Conservation (phyloP, 64 coral and sea anemone species). For the Dendronephthya gigantea region DNA sequence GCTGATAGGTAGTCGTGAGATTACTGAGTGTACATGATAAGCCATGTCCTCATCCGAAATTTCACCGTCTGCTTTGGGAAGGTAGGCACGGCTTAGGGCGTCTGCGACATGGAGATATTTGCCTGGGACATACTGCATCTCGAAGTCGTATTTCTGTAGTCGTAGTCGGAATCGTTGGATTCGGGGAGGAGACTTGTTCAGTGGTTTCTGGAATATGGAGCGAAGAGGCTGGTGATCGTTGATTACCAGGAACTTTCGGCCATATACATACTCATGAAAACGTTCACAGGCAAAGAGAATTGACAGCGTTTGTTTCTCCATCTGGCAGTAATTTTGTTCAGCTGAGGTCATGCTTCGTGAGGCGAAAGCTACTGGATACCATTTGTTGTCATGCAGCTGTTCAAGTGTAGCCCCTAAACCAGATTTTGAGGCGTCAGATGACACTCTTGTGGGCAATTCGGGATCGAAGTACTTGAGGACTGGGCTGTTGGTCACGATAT, state of each 20-base stretch:
- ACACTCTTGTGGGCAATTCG: background rate
- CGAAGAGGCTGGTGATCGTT: background rate
- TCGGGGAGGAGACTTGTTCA: background rate
- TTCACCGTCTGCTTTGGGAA: background rate
- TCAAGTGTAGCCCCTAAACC: constrained; percentile 7
- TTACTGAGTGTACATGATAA: background rate
- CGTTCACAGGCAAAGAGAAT: constrained; percentile 1
- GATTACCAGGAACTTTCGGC: background rate
- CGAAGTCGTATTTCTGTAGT: constrained; percentile 12
- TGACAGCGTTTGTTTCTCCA: constrained; percentile 11
- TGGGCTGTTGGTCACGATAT: background rate
- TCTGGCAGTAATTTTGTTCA: background rate
- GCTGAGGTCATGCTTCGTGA: background rate
- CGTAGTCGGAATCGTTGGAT: constrained; percentile 15
- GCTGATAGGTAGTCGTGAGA: background rate
- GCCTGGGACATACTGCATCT: background rate
- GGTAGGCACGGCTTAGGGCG: constrained; percentile 9
- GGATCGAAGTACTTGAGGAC: constrained; percentile 16
- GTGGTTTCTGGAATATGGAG: background rate
- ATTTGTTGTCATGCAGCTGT: background rate
- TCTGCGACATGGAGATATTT: constrained; percentile 20
- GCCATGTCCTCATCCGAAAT: background rate
- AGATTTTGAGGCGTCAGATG: background rate
- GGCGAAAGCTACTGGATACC: constrained; percentile 4
- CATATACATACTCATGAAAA: constrained; percentile 28